phyloP scores from a whole-genome alignment of 2,797 vertebrate species.

The Cynopterus sphinx region DNA sequence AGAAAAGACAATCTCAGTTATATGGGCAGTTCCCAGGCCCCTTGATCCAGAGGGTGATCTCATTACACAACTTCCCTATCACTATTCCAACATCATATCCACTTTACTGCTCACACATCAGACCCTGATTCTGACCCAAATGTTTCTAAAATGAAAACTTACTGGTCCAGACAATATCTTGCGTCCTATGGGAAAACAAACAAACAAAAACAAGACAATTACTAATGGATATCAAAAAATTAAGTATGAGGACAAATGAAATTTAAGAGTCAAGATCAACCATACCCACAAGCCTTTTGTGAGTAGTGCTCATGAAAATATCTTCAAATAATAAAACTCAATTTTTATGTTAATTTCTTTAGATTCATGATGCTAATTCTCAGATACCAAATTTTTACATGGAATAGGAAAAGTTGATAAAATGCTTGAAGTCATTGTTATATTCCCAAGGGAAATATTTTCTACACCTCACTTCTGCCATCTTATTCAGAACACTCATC shows the following conservation, averaged over 20 bases:
- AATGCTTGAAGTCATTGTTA: neutral
- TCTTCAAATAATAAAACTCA: neutral
- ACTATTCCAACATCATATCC: neutral
- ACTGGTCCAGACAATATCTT: conserved; percentile 55
- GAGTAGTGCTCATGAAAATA: neutral
- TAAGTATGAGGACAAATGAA: neutral
- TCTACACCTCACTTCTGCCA: neutral
- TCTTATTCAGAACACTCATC: neutral
- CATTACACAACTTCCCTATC: neutral
- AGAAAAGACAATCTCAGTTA: neutral
- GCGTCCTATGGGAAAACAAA: conserved; percentile 43
- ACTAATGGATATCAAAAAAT: neutral
- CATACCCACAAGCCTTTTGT: neutral
- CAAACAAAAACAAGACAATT: neutral
- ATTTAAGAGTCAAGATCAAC: neutral
- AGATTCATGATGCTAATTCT: neutral
- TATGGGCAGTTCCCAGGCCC: neutral
- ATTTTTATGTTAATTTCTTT: neutral
- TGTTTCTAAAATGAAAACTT: conserved; percentile 19
- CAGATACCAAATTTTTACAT: neutral
- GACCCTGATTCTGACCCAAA: neutral
- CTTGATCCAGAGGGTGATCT: neutral
- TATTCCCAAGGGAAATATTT: neutral
- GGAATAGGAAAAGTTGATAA: neutral
- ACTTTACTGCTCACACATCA: neutral